These are phyloP conservation scores for Lemur catta DNA, from an alignment of 2,797 vertebrate species.

Conservation along the genomic window DNA sequence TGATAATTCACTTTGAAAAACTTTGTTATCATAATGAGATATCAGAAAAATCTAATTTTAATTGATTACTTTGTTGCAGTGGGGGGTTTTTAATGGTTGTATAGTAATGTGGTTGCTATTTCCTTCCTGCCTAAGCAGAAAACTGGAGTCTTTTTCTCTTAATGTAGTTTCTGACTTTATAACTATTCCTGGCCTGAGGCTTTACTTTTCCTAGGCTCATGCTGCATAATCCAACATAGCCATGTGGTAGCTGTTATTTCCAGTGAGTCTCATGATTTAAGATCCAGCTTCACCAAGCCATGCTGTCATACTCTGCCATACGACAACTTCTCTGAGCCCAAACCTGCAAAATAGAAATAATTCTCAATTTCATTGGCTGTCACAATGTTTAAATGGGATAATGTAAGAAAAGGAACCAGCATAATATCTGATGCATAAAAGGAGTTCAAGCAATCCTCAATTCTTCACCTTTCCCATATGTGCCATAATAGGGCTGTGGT, in stretches of 20 bases:
- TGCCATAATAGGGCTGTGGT: background rate
- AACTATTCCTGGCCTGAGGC: background rate
- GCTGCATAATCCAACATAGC: background rate
- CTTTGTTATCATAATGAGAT: slow-evolving; percentile 14
- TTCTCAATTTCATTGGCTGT: background rate
- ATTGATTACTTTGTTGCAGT: background rate
- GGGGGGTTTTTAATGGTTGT: background rate
- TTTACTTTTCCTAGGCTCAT: background rate
- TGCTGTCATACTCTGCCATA: background rate
- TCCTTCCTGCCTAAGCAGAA: slow-evolving; percentile 6
- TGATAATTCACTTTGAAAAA: slow-evolving; percentile 19
- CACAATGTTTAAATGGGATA: background rate
- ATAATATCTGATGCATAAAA: background rate
- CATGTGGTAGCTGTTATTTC: background rate
- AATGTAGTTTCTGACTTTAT: background rate
- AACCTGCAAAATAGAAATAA: background rate
- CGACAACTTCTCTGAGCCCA: background rate
- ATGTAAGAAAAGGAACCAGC: background rate
- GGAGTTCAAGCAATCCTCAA: background rate
- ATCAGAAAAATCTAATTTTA: slow-evolving; percentile 36
- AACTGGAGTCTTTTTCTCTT: background rate
- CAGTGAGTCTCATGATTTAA: background rate
- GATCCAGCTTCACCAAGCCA: background rate
- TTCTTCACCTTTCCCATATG: background rate
- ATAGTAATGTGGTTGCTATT: background rate